phyloP scores from a whole-genome alignment of 2,888 invertebrate genomes.

The Osedax frankpressi region DNA sequence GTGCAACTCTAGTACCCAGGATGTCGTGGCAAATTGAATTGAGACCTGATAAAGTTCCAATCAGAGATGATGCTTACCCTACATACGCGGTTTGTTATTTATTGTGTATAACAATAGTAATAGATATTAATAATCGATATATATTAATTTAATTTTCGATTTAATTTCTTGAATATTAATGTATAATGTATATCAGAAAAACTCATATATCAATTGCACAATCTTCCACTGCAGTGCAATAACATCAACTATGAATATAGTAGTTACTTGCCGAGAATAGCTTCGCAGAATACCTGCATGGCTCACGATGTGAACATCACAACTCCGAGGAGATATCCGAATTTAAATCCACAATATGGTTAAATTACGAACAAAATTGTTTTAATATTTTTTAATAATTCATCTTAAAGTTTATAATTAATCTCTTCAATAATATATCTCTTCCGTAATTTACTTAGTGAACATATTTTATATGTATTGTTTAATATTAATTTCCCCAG shows the following conservation, averaged over 20 bases:
- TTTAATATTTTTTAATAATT: not conserved
- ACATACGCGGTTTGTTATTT: not conserved
- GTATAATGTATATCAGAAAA: no score
- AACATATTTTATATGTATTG: no score
- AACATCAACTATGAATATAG: conserved; percentile 6
- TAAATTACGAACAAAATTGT: not conserved
- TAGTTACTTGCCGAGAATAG: conserved; percentile 6
- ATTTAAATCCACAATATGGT: not conserved
- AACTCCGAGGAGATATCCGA: not conserved
- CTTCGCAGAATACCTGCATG: not conserved
- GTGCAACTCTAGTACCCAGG: no score
- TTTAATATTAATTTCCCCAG: no score
- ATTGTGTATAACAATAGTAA: no score
- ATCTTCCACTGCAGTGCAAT: not conserved
- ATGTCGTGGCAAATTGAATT: not conserved
- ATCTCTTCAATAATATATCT: no score
- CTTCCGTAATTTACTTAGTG: no score
- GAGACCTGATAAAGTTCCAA: not conserved
- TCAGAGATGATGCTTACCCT: not conserved
- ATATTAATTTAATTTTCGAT: no score
- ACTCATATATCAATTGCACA: no score
- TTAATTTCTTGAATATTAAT: no score
- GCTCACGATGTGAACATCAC: not conserved
- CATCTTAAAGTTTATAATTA: not conserved
- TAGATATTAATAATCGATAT: no score